Conservation (phyloP, 1,140 invertebrate genomes). For the Drosophila varians region DNA sequence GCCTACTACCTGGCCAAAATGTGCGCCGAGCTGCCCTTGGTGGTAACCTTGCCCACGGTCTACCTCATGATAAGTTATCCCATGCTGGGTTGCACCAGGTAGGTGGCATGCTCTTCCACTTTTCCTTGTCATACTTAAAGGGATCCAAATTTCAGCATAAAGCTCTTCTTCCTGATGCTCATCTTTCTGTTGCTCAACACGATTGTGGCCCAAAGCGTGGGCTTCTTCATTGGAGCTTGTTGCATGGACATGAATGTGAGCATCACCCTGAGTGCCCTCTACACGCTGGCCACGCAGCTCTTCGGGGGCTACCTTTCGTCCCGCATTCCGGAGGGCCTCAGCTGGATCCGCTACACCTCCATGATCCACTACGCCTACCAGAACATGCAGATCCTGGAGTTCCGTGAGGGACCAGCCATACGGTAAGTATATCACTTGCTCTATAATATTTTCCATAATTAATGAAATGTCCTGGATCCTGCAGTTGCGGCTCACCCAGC, state of each 20-base stretch:
- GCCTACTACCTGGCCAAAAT: constrained; percentile 95
- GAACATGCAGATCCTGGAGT: constrained; percentile 94
- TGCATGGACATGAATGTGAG: constrained; percentile 92
- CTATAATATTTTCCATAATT: neutral
- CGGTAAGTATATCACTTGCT: constrained; percentile 83
- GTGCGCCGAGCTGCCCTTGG: constrained; percentile 92
- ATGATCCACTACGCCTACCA: constrained; percentile 94
- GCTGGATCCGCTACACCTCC: constrained; percentile 91
- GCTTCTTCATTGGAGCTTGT: constrained; percentile 92
- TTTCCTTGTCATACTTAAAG: constrained; percentile 61
- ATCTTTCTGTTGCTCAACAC: constrained; percentile 91
- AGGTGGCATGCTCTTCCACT: constrained; percentile 8
- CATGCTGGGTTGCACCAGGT: constrained; percentile 86
- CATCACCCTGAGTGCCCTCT: constrained; percentile 91
- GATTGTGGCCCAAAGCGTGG: constrained; percentile 92
- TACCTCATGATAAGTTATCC: constrained; percentile 93
- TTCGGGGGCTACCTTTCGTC: constrained; percentile 92
- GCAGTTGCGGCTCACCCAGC: constrained; percentile 88
- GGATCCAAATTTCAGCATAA: constrained; percentile 79
- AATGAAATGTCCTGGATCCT: too few relatives aligned
- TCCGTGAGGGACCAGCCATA: constrained; percentile 88
- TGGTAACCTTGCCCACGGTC: constrained; percentile 90
- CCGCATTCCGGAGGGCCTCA: constrained; percentile 90
- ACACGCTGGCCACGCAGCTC: constrained; percentile 91
- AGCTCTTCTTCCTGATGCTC: constrained; percentile 89